Percentiles rank a stretch among this genome's conserved stretches.
Conservation (phyloP, 64 coral and sea anemone species). For the Hydrozoanthus tunicans region DNA sequence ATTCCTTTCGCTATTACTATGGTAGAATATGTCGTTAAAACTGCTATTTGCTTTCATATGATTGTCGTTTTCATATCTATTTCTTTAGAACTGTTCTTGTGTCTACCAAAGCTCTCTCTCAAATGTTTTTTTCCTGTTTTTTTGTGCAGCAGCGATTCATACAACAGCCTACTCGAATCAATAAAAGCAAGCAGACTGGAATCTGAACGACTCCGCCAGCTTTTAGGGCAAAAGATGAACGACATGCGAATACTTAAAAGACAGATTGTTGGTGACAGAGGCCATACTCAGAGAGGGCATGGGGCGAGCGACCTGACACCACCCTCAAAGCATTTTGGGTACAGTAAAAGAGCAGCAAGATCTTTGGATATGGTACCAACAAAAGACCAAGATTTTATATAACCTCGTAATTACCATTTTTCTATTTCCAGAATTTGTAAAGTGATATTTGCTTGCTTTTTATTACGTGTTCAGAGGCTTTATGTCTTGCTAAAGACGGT, state of each 20-base stretch:
- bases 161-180: constrained; percentile 74
- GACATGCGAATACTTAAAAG: constrained; percentile 80
- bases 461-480: too few species aligned
- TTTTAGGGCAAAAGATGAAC: constrained; percentile 81
- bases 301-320: constrained; percentile 10
- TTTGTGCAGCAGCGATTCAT: constrained; percentile 34
- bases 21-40: too few species aligned
- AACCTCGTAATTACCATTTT: neutral
- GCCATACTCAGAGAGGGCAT: neutral
- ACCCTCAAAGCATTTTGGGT: constrained; percentile 45
- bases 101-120: too few species aligned
- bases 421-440: neutral
- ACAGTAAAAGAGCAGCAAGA: neutral
- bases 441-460: neutral
- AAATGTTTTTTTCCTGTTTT: neutral
- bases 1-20: too few species aligned
- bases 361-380: constrained; percentile 45
- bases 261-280: constrained; percentile 63
- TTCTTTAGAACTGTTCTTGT: too few species aligned
- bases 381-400: constrained; percentile 9
- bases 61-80: too few species aligned
- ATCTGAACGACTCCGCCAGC: constrained; percentile 70
- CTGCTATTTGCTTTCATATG: too few species aligned
- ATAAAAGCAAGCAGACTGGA: constrained; percentile 80
- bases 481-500: too few species aligned